Evolutionary conservation across 2,888 invertebrate species (phyloP).

Genomic region (Orchesellides sinensis): DNA sequence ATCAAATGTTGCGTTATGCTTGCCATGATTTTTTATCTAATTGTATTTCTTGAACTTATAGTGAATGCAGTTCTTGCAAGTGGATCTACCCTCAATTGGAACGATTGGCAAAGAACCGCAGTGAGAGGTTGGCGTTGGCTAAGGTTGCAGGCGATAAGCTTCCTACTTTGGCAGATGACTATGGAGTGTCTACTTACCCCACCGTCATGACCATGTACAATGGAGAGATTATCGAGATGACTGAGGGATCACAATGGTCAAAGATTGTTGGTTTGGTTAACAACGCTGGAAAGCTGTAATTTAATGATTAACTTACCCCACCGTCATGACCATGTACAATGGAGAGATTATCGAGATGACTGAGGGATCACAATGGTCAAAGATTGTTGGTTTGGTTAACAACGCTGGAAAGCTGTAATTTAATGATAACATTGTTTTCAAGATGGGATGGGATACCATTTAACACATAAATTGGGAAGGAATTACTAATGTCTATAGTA

Average conservation of each 20-base stretch:
- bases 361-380: no score
- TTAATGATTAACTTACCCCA: conserved; percentile 20
- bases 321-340: conserved; percentile 47
- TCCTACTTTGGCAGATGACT: conserved; percentile 32
- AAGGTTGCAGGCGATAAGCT: conserved; percentile 55
- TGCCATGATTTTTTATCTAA: conserved; percentile 15
- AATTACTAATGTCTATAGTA: background rate
- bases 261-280: conserved; percentile 53
- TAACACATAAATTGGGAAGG: background rate
- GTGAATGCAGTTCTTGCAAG: conserved; percentile 32
- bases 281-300: conserved; percentile 42
- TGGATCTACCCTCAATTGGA: conserved; percentile 58
- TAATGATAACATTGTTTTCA: no score
- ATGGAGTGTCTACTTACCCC: conserved; percentile 32
- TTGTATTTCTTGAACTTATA: no score
- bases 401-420: conserved; percentile 41
- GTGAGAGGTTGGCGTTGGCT: conserved; percentile 47
- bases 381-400: conserved; percentile 53
- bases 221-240: conserved; percentile 51
- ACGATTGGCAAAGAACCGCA: conserved; percentile 47
- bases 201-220: conserved; percentile 50
- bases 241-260: no score
- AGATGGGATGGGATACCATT: no score
- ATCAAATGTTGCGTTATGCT: no score
- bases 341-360: conserved; percentile 53